Conservation (phyloP, 2,113 vertebrate genomes). For the Cephalopholis sonnerati region DNA sequence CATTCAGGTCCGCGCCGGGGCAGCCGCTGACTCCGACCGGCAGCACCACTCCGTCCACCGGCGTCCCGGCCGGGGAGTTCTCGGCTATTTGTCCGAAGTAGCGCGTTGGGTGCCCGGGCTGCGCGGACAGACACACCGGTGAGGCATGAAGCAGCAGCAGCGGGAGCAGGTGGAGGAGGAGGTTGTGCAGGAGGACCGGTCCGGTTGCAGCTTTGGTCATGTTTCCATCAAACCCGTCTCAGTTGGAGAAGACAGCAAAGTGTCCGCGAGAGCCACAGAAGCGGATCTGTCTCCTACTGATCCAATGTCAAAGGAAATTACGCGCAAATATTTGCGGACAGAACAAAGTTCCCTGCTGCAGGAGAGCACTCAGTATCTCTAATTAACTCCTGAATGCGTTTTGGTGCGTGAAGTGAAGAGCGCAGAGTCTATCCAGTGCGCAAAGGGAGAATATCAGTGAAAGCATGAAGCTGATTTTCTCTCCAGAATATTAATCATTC, state of each 20-base stretch:
- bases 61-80: conserved; percentile 79
- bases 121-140: conserved; percentile 52
- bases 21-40: conserved; percentile 58
- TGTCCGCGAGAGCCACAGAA: neutral
- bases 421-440: conserved; percentile 24
- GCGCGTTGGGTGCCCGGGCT: conserved; percentile 34
- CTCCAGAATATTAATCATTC: conserved; percentile 3
- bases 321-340: neutral
- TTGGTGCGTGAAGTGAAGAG: neutral
- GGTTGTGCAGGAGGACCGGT: conserved; percentile 33
- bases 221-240: conserved; percentile 71
- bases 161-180: conserved; percentile 41
- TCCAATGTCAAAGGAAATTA: neutral
- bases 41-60: conserved; percentile 73
- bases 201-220: conserved; percentile 75
- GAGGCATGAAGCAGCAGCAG: conserved; percentile 48
- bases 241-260: conserved; percentile 25
- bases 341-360: no score
- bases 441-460: neutral
- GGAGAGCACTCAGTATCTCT: neutral
- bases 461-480: neutral
- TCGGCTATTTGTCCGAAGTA: conserved; percentile 77
- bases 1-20: conserved; percentile 39
- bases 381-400: neutral
- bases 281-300: neutral